These are phyloP conservation scores for Argopecten irradians DNA, from an alignment of 1,140 invertebrate species.

Conservation along the genomic window DNA sequence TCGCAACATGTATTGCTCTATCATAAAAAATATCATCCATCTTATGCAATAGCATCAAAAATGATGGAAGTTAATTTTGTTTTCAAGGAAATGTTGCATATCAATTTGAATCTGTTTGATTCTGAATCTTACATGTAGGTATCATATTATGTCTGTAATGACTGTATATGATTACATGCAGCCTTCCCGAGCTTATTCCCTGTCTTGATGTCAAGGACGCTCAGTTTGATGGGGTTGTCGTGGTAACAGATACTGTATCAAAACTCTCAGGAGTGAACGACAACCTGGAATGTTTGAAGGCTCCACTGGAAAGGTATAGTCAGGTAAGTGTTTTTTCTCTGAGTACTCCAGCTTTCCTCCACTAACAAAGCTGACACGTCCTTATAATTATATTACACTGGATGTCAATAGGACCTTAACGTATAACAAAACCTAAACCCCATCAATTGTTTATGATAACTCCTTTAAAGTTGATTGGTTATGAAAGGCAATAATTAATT, in stretches of 20 bases:
- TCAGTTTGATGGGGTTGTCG: constrained; percentile 74
- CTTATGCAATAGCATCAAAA: neutral
- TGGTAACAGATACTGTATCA: constrained; percentile 70
- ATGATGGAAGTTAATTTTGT: neutral
- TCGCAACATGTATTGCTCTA: neutral
- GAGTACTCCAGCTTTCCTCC: no score
- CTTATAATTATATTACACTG: no score
- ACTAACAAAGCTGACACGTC: no score
- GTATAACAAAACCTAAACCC: no score
- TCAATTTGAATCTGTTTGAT: neutral
- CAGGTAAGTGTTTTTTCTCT: constrained; percentile 62
- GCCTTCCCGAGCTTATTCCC: constrained; percentile 60
- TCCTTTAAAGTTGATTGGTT: no score
- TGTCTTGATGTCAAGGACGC: constrained; percentile 65
- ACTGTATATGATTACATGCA: constrained; percentile 34
- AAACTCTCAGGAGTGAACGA: constrained; percentile 62
- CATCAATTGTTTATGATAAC: no score
- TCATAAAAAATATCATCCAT: neutral
- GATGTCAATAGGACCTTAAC: no score
- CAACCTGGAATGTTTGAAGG: constrained; percentile 62
- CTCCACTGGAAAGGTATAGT: constrained; percentile 65
- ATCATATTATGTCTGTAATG: no score
- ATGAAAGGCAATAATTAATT: no score
- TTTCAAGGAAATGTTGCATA: neutral
- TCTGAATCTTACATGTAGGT: no score